Base-by-base conservation (phyloP, 2,113 vertebrate species). In the Oncorhynchus keta region DNA sequence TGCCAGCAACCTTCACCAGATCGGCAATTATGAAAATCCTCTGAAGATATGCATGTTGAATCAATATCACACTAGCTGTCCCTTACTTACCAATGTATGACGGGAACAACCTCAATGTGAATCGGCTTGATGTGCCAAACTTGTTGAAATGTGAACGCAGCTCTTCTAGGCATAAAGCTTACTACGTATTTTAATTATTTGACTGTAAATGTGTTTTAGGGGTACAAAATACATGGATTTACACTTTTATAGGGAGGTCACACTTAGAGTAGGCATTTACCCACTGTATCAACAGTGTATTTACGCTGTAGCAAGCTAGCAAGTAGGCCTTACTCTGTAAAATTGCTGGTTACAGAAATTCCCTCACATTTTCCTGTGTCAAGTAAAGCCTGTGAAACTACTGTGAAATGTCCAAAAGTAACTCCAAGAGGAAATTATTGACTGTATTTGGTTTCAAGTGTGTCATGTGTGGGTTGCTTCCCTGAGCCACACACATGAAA, bases 11-110 rank as follows among this genome's bases (percentile, higher is more conserved):
- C 16, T 13, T 22, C 22, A 71, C 45, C 51, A 57, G 48, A 70
- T 73, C 26, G 69, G 69, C 48, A 76, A 74, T 69, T 51, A 72
- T 28, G 57, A 18, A 55, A 69, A 76, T 39, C 64, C 32, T 12
- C 16, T 55, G 30, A 75, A 39, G 30, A 13, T 14, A 61, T 59
- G 55, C 48, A 32, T 69, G 7, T 59, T 39, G 32, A 69, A 18
- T 59, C 48, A 68, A 75, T 22, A 35, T 61, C 49, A 76, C 18
- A 22, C 18, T 16, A 62, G 2, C 57, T 39, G 59, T 28, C 35
- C 72, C 57, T 64, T 45, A 24, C 35, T 73, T 45, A n/a, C 22
- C 59, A 22, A 22, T 7, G 30, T 16, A 32, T 55, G 30, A 68
- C 20, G 5, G 66, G 5, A 68, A 68, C 14, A 16, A 62, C n/a